Conservation (phyloP, 2,888 invertebrate genomes). For the Pedicia rivosa region DNA sequence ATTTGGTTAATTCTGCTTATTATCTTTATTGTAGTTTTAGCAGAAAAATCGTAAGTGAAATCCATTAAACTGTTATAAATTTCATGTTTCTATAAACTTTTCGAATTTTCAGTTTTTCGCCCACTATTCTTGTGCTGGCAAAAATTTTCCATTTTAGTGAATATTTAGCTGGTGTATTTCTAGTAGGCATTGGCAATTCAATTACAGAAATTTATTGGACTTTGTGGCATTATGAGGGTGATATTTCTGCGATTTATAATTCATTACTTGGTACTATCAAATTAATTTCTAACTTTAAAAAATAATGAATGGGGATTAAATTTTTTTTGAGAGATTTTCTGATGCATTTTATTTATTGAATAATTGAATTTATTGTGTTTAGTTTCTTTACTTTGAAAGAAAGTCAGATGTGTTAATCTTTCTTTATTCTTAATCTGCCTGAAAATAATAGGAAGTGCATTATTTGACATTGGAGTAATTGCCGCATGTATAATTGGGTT, state of each 20-base stretch:
- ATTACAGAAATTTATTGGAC: constrained; percentile 51
- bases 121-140: constrained; percentile 33
- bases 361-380: too few relatives aligned
- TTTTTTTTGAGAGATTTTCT: too few relatives aligned
- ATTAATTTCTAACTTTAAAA: constrained; percentile 42
- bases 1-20: constrained; percentile 28
- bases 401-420: too few relatives aligned
- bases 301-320: too few relatives aligned
- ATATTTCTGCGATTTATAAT: constrained; percentile 27
- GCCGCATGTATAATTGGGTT: too few relatives aligned
- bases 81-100: background rate
- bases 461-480: too few relatives aligned
- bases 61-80: background rate
- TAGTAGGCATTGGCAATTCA: constrained; percentile 53
- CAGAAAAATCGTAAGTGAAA: constrained; percentile 36
- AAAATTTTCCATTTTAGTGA: constrained; percentile 32
- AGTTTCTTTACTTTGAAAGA: too few relatives aligned
- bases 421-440: too few relatives aligned
- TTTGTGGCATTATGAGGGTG: constrained; percentile 31
- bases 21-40: constrained; percentile 35
- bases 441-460: too few relatives aligned
- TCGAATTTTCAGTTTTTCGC: constrained; percentile 32
- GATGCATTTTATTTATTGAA: too few relatives aligned
- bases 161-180: constrained; percentile 45
- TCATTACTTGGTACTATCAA: constrained; percentile 38